A percentile compares a stretch with the other conserved stretches of the same genome.
phyloP scores from a whole-genome alignment of 2,797 vertebrate genomes.

The Alcedo atthis region DNA sequence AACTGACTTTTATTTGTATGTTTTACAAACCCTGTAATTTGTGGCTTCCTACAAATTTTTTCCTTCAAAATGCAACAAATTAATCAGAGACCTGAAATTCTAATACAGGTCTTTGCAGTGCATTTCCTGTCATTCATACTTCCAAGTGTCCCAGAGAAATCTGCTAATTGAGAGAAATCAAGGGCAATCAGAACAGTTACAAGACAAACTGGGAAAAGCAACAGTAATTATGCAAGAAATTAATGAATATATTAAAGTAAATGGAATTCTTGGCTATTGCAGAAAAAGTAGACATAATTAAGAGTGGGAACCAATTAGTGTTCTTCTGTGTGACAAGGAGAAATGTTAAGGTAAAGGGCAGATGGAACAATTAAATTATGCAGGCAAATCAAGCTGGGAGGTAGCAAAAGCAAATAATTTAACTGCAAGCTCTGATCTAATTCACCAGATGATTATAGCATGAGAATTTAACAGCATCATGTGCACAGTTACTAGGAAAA shows the following conservation, averaged over 20 bases:
- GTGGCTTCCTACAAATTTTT: constrained; percentile 16
- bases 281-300: constrained; percentile 33
- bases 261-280: neutral
- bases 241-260: constrained; percentile 12
- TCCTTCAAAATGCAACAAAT: constrained; percentile 21
- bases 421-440: neutral
- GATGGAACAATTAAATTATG: constrained; percentile 28
- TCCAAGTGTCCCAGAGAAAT: neutral
- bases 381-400: constrained; percentile 24
- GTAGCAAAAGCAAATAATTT: neutral
- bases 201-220: neutral
- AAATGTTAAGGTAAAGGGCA: constrained; percentile 35
- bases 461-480: neutral
- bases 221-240: neutral
- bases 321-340: constrained; percentile 10
- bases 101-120: neutral
- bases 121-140: neutral
- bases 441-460: neutral
- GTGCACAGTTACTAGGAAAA: neutral
- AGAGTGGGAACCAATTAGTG: constrained; percentile 7
- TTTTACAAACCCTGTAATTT: constrained; percentile 25
- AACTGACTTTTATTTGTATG: neutral
- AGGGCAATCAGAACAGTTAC: neutral
- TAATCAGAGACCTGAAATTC: constrained; percentile 10
- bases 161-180: neutral